Percentiles rank a stretch among this genome's conserved stretches.
Conservation (phyloP, 2,797 vertebrate species). For the Artibeus lituratus region DNA sequence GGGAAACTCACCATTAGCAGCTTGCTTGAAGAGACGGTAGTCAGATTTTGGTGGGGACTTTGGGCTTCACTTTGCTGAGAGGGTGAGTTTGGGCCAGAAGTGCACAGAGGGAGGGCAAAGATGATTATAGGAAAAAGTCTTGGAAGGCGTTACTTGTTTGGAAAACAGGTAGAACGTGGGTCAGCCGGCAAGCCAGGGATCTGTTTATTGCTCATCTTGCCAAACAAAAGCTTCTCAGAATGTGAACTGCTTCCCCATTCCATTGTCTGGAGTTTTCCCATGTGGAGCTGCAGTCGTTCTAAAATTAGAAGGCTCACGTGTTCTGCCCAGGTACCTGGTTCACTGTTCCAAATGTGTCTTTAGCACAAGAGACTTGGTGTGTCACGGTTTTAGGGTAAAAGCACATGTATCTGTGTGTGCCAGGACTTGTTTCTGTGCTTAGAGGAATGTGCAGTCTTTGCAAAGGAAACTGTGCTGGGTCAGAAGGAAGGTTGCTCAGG, state of each 20-base stretch:
- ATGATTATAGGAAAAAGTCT: background rate
- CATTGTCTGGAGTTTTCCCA: conserved; percentile 65
- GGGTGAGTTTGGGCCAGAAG: background rate
- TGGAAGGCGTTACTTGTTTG: conserved; percentile 52
- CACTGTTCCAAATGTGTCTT: conserved; percentile 49
- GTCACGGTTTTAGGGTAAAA: background rate
- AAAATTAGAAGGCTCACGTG: conserved; percentile 74
- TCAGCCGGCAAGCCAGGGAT: conserved; percentile 32
- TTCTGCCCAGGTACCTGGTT: conserved; percentile 27
- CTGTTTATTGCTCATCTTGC: conserved; percentile 29
- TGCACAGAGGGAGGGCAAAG: background rate
- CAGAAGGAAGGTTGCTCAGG: background rate
- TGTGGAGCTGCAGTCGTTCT: conserved; percentile 57
- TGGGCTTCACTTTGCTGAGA: background rate
- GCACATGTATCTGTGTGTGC: background rate
- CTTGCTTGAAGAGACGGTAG: background rate
- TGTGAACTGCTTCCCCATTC: conserved; percentile 65
- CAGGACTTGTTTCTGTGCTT: background rate
- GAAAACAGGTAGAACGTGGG: conserved; percentile 42
- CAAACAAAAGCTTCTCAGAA: conserved; percentile 70
- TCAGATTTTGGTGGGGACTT: background rate
- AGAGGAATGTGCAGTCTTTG: background rate
- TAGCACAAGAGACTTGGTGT: conserved; percentile 18
- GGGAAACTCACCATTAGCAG: background rate
- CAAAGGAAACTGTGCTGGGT: background rate